phyloP scores from a whole-genome alignment of 2,113 vertebrate species.

The Megaceryle maxima region DNA sequence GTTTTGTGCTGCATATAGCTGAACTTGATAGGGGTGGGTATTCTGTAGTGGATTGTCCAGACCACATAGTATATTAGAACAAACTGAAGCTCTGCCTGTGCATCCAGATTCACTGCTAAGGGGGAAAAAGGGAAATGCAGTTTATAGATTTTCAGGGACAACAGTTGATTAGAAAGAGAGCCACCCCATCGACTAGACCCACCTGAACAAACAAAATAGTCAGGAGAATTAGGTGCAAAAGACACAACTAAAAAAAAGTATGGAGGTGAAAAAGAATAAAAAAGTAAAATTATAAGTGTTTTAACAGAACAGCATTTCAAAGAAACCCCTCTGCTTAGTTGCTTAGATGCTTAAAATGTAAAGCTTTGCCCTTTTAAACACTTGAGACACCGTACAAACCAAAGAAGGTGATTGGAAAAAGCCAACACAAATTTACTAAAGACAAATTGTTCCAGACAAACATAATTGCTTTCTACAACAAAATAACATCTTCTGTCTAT shows the following conservation, averaged over 20 bases:
- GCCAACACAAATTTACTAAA: neutral
- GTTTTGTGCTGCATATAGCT: neutral
- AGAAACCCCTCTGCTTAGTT: accelerated
- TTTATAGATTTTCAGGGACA: neutral
- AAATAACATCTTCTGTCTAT: neutral
- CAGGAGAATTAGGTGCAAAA: neutral
- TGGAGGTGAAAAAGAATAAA: neutral
- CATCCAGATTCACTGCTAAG: neutral
- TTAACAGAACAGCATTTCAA: neutral
- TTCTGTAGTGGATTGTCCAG: neutral
- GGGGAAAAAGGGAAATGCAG: neutral
- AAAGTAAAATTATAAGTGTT: neutral
- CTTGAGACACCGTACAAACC: neutral
- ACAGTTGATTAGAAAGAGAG: neutral
- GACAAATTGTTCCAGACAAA: neutral
- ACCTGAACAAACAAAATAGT: neutral
- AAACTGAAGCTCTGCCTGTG: neutral
- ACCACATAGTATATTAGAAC: neutral
- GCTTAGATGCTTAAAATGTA: neutral
- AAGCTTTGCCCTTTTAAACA: neutral
- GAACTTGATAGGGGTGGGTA: neutral
- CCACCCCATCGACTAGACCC: neutral
- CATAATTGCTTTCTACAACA: neutral
- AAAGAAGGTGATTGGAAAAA: neutral
- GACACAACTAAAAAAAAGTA: neutral